Conservation (phyloP, 2,113 vertebrate species). For the Clarias macrocephalus region DNA sequence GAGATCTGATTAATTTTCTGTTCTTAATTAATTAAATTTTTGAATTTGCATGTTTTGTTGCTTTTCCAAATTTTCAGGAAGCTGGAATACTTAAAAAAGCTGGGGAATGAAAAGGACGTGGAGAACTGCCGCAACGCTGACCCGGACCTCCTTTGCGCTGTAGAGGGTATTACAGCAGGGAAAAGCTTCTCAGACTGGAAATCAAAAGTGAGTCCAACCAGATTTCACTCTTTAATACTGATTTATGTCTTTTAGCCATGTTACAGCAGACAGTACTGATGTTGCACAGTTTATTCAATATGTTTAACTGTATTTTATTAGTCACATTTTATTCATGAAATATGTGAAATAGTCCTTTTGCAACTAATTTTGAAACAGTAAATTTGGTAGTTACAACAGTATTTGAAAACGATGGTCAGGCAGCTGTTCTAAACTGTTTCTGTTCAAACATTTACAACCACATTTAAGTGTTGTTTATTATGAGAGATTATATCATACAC, state of each 20-base stretch:
- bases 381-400: neutral
- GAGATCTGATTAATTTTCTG: too few species aligned
- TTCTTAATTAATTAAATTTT: too few species aligned
- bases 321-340: neutral
- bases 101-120: conserved; percentile 50
- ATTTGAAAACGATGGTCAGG: neutral
- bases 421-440: neutral
- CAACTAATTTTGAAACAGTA: neutral
- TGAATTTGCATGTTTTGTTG: too few species aligned
- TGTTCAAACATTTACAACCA: neutral
- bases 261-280: neutral
- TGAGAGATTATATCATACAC: neutral
- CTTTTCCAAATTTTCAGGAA: conserved; percentile 43
- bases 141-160: conserved; percentile 1
- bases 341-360: neutral
- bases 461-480: neutral
- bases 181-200: conserved; percentile 63
- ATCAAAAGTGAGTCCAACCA: conserved; percentile 53
- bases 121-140: conserved; percentile 30
- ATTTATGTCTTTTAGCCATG: neutral
- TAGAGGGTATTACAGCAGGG: conserved; percentile 41
- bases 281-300: too few species aligned
- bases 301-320: neutral
- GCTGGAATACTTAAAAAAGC: conserved; percentile 56
- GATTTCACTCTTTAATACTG: neutral